Percentiles rank a stretch among this genome's conserved stretches.
These are phyloP conservation scores for Hypanus sabinus DNA, from an alignment of 2,113 vertebrate genomes.

Conservation along the genomic window DNA sequence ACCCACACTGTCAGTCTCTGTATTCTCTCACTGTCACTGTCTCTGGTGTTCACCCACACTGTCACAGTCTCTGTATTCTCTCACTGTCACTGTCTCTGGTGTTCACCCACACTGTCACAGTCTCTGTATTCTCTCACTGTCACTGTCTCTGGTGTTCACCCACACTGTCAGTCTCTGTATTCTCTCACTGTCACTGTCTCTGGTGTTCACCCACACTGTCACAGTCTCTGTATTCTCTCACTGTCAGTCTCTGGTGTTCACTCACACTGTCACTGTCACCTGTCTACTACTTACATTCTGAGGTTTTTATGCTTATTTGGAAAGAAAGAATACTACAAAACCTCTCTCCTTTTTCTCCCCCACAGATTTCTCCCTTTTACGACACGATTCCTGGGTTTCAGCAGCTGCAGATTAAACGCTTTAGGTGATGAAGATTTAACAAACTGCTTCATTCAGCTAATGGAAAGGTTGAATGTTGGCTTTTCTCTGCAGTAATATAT, in stretches of 20 bases:
- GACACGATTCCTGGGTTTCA: constrained; percentile 55
- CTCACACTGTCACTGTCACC: background rate
- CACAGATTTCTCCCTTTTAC: constrained; percentile 56
- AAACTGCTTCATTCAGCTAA: background rate
- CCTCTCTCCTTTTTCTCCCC: constrained; percentile 5
- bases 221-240: too few relatives aligned
- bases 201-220: background rate
- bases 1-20: too few relatives aligned
- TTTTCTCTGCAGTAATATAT: background rate
- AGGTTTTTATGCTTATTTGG: background rate
- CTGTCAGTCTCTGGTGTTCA: too few relatives aligned
- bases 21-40: too few relatives aligned
- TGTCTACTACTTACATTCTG: background rate
- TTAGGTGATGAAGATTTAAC: constrained; percentile 49
- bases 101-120: too few relatives aligned
- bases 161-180: too few relatives aligned
- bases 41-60: too few relatives aligned
- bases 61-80: too few relatives aligned
- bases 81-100: too few relatives aligned
- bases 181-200: background rate
- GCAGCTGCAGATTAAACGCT: constrained; percentile 53
- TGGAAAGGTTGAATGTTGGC: background rate
- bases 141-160: too few relatives aligned
- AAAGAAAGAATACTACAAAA: constrained; percentile 37
- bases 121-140: too few relatives aligned